Evolutionary conservation across 2,888 invertebrate genomes (phyloP).

Genomic region (Capitulum mitella): DNA sequence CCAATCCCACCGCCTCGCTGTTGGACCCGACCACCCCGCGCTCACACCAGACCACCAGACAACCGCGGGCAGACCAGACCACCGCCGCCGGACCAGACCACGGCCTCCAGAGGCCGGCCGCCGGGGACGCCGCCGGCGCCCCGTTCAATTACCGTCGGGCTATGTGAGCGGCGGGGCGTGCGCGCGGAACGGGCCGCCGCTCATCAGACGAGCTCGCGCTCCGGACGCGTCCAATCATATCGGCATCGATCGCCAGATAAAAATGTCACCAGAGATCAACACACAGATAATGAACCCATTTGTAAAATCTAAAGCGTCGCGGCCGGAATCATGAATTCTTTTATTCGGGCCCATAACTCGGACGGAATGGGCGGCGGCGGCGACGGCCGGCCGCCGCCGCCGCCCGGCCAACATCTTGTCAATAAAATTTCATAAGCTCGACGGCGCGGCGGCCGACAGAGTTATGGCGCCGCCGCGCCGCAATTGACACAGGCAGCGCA

Average conservation of each 20-base stretch:
- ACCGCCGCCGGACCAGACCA: no score
- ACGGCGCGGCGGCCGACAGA: background rate
- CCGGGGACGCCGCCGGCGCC: background rate
- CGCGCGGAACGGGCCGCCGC: background rate
- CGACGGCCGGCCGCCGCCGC: background rate
- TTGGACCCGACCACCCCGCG: no score
- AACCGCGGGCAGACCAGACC: no score
- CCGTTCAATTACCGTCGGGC: background rate
- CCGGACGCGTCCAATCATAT: background rate
- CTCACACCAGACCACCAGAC: no score
- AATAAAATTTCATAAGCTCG: slow-evolving; percentile 8
- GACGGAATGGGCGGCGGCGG: background rate
- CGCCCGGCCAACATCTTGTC: background rate
- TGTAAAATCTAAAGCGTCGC: background rate
- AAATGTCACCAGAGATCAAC: slow-evolving; percentile 17
- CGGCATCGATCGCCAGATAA: slow-evolving; percentile 14
- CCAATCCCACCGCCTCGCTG: no score
- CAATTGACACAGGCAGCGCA: slow-evolving; percentile 3
- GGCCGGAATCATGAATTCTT: background rate
- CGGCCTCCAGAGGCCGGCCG: no score
- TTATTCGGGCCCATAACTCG: background rate
- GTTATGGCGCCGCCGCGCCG: background rate
- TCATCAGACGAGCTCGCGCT: background rate
- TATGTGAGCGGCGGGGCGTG: background rate
- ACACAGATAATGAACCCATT: slow-evolving; percentile 17